Conservation (phyloP, 2,797 vertebrate genomes). For the Pseudochaenichthys georgianus region DNA sequence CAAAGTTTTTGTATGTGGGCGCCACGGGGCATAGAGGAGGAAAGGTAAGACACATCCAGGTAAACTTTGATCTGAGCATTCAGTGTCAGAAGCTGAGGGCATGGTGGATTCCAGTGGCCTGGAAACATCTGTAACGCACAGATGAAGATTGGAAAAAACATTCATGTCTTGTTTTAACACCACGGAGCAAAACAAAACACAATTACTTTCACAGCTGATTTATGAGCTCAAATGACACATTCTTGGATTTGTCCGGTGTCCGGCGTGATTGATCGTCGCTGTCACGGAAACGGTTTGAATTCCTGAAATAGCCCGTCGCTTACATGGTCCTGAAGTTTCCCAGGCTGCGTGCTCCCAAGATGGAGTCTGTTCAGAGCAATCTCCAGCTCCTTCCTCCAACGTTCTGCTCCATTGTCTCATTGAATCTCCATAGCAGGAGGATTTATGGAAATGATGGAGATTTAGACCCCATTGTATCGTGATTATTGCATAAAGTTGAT, state of each 20-base stretch:
- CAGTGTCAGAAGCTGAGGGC: background rate
- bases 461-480: constrained; percentile 26
- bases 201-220: background rate
- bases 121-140: background rate
- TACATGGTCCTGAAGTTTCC: constrained; percentile 42
- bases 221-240: constrained; percentile 6
- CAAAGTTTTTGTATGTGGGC: too few species aligned
- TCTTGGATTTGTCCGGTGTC: constrained; percentile 11
- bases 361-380: constrained; percentile 22
- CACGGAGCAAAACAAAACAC: background rate
- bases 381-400: constrained; percentile 16
- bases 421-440: background rate
- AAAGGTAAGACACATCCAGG: background rate
- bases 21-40: too few species aligned
- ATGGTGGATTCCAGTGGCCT: background rate
- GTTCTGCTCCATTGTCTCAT: constrained; percentile 11
- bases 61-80: background rate
- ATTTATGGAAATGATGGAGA: constrained; percentile 18
- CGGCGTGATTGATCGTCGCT: constrained; percentile 43
- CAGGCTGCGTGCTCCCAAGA: constrained; percentile 16
- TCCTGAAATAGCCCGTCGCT: constrained; percentile 32
- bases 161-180: constrained; percentile 7
- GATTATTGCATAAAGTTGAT: constrained; percentile 7
- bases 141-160: constrained; percentile 5
- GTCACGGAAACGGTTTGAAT: constrained; percentile 30